Base-by-base conservation (phyloP, 2,888 invertebrate species). In the Tetrapedia diversipes region DNA sequence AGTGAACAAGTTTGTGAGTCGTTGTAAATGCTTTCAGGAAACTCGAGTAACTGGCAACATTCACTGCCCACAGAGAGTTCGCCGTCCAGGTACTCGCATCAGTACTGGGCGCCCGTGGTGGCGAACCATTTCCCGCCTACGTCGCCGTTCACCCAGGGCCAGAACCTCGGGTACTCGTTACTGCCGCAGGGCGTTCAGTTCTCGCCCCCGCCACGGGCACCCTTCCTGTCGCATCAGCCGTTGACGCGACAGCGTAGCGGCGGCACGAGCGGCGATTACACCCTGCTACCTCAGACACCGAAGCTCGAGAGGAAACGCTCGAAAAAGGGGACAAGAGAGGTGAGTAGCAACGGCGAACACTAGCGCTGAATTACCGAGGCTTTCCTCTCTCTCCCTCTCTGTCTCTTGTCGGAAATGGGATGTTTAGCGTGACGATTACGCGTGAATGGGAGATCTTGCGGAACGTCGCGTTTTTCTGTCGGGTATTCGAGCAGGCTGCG, bases 81-180 rank as follows among this genome's bases (percentile, higher is more conserved):
- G 24, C 92, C 92, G 57, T 90, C 91, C 47, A 94, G 94, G 59
- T 93, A 94, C 86, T 93, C 93, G 69, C 91, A 92, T 76, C 93
- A 93, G 84, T 92, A 93, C 82, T 96, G 95, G 95, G 93, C 94
- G 71, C 96, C 96, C 7, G 91, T 95, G 76, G 94, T 95, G 57
- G 95, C 95, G 34, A 95, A 94, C 72, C 96, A 96, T 91, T 96
- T 96, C 89, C 94, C 95, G 22, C 93, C 93, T 27, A 93, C 94
- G 79, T 96, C 95, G 56, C 96, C 96, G 65, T 96, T 96, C 92
- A 84, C 88, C 80, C 88, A 86, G 79, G 76, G 85, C 29, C 86
- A 83, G 60, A 86, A 87, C 79, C 83, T 89, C 76, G 89, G 89
- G 41, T 91, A 90, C 72, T 88, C 90, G 67, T 86, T 90, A 74